Base-by-base conservation (phyloP, 2,113 vertebrate species). In the Platycercus adscitus region DNA sequence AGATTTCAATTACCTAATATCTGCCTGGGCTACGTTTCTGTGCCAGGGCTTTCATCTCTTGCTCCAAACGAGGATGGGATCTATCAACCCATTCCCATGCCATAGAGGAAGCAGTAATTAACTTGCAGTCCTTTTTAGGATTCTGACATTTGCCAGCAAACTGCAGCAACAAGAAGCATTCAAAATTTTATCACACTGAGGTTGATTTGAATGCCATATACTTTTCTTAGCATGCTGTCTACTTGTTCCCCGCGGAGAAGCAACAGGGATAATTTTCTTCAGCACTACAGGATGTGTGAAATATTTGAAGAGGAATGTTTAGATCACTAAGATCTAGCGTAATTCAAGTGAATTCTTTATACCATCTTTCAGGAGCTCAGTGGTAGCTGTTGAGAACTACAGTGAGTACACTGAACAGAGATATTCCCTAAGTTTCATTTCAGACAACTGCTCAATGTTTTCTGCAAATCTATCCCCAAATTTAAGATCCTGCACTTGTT, bases 141-240 rank as follows among this genome's bases (percentile, higher is more conserved):
- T 68, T 89, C 44, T 92, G 71, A 86, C 11, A 44, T 69, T 88
- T 76, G 46, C 49, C 79, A 89, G 66, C 70, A 81, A 33, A 44
- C 35, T 87, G n/a, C 60, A 47, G 44, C 68, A 81, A 84, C 14
- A 78, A 78, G 77, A 87, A 61, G 52, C 37, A 56, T 76, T 78
- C 21, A 79, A 64, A 89, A 76, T 52, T 11, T 86, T 88, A 33
- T 61, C 89, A 81, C 21, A 49, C 21, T 79, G 50, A 80, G 18
- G 39, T 78, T 87, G 81, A 81, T 92, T 87, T 95, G 61, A 95
- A 96, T 95, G 47, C 60, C 70, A 52, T 87, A 79, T 84, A 76
- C 77, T 87, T 95, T 92, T 91, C 91, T 73, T 96, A 95, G 50
- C 39, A 78, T 33, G 14, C 31, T 91, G 69, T 78, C 75, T 92